Evolutionary conservation across 2,113 vertebrate species (phyloP), one percentile per base, ranked within the genome.

Genomic region (Mirza zaza): DNA sequence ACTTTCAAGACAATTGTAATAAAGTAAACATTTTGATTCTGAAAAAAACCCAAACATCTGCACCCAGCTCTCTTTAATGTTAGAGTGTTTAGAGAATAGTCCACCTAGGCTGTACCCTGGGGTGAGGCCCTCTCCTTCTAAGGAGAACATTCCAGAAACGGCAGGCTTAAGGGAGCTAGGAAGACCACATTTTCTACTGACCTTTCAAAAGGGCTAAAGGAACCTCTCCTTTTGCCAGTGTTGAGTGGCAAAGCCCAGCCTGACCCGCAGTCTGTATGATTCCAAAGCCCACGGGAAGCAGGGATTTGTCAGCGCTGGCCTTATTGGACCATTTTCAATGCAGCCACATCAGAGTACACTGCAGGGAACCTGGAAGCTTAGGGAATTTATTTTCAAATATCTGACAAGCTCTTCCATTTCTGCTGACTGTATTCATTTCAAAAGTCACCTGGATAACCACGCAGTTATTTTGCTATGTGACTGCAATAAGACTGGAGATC

Each of bases 11-110:
- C 55, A 94, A 87, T 97, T 97, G 97, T 97, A 97, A 97, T 98
- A 97, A 97, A 98, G 98, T 97, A 98, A 99, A 98, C 77, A 97
- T 96, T 98, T 85, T 97, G 95, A 97, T 55, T 97, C n/a, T 87
- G 73, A 97, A 52, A 55, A 55, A 55, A 55, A 55, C 45, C 8
- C 45, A 45, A 45, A 45, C 67, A 34, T 32, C 18, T 82, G 15
- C 10, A 20, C 21, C 36, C 14, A 20, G 61, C 34, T 76, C 23
- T 71, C 34, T 32, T 32, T 15, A 23, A 23, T 23, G 20, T 39
- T 34, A 57, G 3, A 45, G 8, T 63, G 34, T 52, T 14, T 25
- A 52, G 14, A 57, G 21, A 11, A 87, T 6, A 17, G 50, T 59
- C 57, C 0, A 15, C 8, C 20, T 45, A 21, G 14, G 9, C 52